phyloP scores from a whole-genome alignment of 1,140 invertebrate species.

The Lordiphosa mommai region DNA sequence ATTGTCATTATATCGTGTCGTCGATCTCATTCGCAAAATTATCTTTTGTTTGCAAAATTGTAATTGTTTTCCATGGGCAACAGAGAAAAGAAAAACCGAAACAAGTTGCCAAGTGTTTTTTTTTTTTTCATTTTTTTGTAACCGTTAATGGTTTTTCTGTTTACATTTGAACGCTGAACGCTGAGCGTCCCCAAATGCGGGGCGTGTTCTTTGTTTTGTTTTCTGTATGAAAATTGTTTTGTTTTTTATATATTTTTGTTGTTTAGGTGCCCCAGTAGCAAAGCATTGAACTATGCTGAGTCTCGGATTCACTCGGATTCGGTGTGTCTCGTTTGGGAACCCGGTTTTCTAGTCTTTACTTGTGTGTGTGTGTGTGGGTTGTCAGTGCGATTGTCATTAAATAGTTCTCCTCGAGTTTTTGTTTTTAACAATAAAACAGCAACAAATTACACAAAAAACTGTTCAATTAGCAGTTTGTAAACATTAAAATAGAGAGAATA shows the following conservation, averaged over 20 bases:
- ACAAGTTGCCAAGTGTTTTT: constrained; percentile 45
- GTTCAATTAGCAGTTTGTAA: constrained; percentile 54
- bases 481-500: constrained; percentile 7
- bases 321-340: background rate
- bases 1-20: constrained; percentile 57
- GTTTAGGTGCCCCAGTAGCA: constrained; percentile 50
- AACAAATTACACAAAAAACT: constrained; percentile 21
- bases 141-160: constrained; percentile 66
- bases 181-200: constrained; percentile 44
- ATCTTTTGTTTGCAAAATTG: constrained; percentile 71
- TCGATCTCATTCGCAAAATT: constrained; percentile 71
- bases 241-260: constrained; percentile 13
- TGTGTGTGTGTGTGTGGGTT: constrained; percentile 12
- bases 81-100: constrained; percentile 33
- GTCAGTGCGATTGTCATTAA: constrained; percentile 37
- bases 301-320: constrained; percentile 17
- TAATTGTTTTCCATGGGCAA: constrained; percentile 64
- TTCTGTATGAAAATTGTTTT: constrained; percentile 7
- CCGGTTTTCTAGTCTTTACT: background rate
- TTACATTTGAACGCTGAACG: constrained; percentile 39
- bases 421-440: constrained; percentile 53
- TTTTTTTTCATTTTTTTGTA: constrained; percentile 27
- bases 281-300: constrained; percentile 54
- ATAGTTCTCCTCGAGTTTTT: constrained; percentile 37
- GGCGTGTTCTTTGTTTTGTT: constrained; percentile 54